These are phyloP conservation scores for Rambutsinella grinnellia DNA, from an alignment of 2,888 invertebrate species.

Conservation along the genomic window DNA sequence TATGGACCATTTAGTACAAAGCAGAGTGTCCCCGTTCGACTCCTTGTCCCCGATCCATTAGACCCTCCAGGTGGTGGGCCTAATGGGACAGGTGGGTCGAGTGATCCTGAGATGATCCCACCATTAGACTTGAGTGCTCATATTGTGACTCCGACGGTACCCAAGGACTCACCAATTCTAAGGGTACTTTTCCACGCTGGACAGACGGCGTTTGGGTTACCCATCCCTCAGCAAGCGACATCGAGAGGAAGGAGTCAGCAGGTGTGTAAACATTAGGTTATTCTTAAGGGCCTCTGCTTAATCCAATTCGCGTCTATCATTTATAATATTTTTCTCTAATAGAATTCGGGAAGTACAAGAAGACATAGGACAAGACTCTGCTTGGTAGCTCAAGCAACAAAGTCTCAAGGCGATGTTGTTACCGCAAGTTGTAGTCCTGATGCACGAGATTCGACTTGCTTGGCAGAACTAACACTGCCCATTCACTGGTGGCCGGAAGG, in stretches of 20 bases:
- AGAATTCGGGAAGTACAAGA: conserved; percentile 52
- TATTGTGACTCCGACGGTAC: conserved; percentile 87
- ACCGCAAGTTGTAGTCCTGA: conserved; percentile 94
- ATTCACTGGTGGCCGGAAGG: conserved; percentile 91
- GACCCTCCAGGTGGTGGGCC: conserved; percentile 69
- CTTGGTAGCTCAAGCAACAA: conserved; percentile 68
- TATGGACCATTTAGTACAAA: conserved; percentile 96
- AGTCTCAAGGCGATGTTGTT: conserved; percentile 69
- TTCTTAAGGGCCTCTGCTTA: too few relatives aligned
- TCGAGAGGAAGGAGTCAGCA: conserved; percentile 75
- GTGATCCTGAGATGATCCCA: conserved; percentile 65
- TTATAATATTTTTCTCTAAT: neutral
- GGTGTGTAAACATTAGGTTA: conserved; percentile 78
- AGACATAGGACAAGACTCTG: conserved; percentile 64
- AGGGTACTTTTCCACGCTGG: conserved; percentile 94
- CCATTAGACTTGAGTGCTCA: conserved; percentile 91
- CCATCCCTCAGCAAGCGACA: conserved; percentile 60
- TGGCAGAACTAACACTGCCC: conserved; percentile 89
- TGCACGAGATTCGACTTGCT: conserved; percentile 91
- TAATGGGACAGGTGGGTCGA: conserved; percentile 67
- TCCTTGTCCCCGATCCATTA: conserved; percentile 87
- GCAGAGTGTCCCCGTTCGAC: conserved; percentile 91
- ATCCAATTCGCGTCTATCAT: too few relatives aligned
- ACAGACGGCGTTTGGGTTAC: conserved; percentile 70
- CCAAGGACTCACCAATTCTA: conserved; percentile 90